phyloP scores from a whole-genome alignment of 1,140 invertebrate species.

The Musca domestica region DNA sequence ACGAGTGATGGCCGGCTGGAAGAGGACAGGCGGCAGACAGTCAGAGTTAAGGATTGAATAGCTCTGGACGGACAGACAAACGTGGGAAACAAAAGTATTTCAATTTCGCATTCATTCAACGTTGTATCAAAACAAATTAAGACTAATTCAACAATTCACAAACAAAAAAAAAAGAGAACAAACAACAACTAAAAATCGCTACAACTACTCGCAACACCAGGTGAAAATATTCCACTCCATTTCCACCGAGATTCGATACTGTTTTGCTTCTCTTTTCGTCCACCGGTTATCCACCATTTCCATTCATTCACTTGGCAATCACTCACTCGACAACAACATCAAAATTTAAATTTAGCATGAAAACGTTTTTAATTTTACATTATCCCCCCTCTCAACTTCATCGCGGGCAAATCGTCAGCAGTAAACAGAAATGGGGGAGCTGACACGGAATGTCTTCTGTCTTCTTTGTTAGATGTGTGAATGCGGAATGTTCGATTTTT shows the following conservation, averaged over 20 bases:
- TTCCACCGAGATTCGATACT: not conserved
- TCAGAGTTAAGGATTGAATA: constrained; percentile 6
- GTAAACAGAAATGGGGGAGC: no score
- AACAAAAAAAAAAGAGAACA: not conserved
- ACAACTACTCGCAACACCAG: not conserved
- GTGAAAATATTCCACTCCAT: not conserved
- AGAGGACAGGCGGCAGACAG: no score
- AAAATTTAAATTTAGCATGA: constrained; percentile 12
- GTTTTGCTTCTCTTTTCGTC: not conserved
- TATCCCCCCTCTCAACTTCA: no score
- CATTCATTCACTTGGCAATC: no score
- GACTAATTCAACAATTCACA: not conserved
- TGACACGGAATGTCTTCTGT: no score
- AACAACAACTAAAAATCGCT: not conserved
- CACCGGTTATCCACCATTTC: not conserved
- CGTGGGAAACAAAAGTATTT: constrained; percentile 54
- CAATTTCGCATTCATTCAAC: constrained; percentile 44
- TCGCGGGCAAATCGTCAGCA: no score
- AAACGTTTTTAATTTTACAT: not conserved
- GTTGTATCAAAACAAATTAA: not conserved
- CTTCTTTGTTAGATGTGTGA: no score
- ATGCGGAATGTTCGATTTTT: no score
- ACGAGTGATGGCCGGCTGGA: not conserved
- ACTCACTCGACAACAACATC: not conserved
- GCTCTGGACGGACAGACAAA: constrained; percentile 21